Evolutionary conservation across 2,113 vertebrate species (phyloP), one percentile per base, ranked within the genome.

Genomic region (Leptodactylus fuscus): DNA sequence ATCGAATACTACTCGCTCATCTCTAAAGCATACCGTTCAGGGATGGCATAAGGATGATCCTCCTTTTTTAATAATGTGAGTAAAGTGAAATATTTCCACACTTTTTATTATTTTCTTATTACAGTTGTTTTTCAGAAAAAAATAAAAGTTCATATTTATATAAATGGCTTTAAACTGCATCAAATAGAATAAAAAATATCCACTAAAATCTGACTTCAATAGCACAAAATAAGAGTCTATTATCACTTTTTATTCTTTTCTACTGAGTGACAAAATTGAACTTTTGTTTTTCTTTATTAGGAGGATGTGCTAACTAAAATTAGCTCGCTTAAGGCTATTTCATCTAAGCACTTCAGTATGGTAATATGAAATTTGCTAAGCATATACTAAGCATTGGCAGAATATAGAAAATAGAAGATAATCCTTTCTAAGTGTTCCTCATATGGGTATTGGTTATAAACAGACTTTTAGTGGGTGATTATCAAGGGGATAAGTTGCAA

Each of bases 241-340:
- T 78, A 74, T 38, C 49, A 78, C 44, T 10, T 58, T 77, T 53
- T 78, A 78, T 78, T 78, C 18, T 74, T 71, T 74, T 74, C 46
- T 29, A 77, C 27, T 78, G 22, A 55, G 49, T 78, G 20, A 55
- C 34, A 78, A 78, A 55, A 78, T 36, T 58, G 18, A 78, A 51
- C 32, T 58, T n/a, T 36, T n/a, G 32, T 36, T 34, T 78, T 55
- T 78, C 76, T 78, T 78, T 78, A 53, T 78, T 78, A 58, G 48
- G 16, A 34, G 15, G 9, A 1, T 38, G 34, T 58, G 18, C 48
- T 36, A 78, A 78, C 34, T 34, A 78, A 78, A 53, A 55, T 78
- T 78, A 38, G 29, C n/a, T 49, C 49, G 73, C 74, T 58, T 55
- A 38, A 58, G 76, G 76, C 49, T 38, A 8, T 78, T 78, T 78